Conservation (phyloP, 2,113 vertebrate genomes). For the Rhegmatorhina hoffmannsi region DNA sequence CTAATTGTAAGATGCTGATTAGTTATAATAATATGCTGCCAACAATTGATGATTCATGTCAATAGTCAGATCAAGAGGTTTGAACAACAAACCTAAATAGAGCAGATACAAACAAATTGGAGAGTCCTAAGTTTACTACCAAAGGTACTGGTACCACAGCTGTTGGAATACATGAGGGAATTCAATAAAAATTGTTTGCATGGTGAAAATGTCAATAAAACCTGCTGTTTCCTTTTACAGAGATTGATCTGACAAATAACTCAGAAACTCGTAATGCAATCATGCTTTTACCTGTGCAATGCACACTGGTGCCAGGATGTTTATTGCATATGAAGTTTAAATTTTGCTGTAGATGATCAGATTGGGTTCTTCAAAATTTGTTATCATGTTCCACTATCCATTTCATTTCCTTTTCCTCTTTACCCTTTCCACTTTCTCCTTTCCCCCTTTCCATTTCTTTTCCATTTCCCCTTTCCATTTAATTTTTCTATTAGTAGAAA, state of each 20-base stretch:
- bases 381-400: not conserved
- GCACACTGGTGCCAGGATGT: not conserved
- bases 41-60: slow-evolving; percentile 6
- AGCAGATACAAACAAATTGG: not conserved
- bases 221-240: not conserved
- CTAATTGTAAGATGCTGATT: slow-evolving; percentile 32
- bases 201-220: not conserved
- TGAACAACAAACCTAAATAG: slow-evolving; percentile 9
- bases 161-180: not conserved
- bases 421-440: not conserved
- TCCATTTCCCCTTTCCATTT: not conserved
- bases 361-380: not conserved
- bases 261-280: not conserved
- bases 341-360: not conserved
- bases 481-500: not conserved
- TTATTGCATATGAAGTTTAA: not conserved
- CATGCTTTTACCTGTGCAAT: not conserved
- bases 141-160: not conserved
- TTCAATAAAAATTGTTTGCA: not conserved
- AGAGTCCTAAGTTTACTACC: not conserved
- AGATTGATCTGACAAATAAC: not conserved
- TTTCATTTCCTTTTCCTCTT: not conserved
- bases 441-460: not conserved
- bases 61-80: slow-evolving; percentile 13
- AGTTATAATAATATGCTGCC: slow-evolving; percentile 12